Evolutionary conservation across 1,140 invertebrate species (phyloP).

Genomic region (Euwallacea similis): DNA sequence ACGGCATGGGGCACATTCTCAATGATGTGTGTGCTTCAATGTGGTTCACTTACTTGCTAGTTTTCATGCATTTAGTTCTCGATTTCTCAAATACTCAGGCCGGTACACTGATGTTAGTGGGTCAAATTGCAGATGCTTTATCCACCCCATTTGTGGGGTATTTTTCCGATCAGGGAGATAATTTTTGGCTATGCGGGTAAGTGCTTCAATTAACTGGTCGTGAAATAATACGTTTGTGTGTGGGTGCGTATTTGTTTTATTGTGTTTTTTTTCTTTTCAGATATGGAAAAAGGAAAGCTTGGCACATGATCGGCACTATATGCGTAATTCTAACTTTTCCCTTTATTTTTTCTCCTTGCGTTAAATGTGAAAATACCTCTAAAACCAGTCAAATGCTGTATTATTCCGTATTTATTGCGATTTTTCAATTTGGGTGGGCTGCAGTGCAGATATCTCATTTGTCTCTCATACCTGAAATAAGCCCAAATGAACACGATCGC

Average conservation of each 20-base stretch:
- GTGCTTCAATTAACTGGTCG: neutral
- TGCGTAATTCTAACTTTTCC: slow-evolving; percentile 82
- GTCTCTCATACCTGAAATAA: slow-evolving; percentile 75
- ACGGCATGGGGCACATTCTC: slow-evolving; percentile 82
- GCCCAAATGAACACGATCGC: slow-evolving; percentile 73
- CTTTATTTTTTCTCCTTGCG: slow-evolving; percentile 85
- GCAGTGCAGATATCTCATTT: slow-evolving; percentile 93
- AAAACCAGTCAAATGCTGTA: slow-evolving; percentile 82
- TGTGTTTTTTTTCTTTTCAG: slow-evolving; percentile 31
- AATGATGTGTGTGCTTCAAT: slow-evolving; percentile 95
- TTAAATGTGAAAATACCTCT: slow-evolving; percentile 67
- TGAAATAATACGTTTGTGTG: too few relatives aligned
- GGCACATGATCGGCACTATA: slow-evolving; percentile 86
- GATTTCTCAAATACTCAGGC: slow-evolving; percentile 74
- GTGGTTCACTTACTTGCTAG: slow-evolving; percentile 97
- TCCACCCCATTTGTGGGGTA: slow-evolving; percentile 88
- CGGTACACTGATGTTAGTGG: slow-evolving; percentile 79
- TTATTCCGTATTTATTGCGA: slow-evolving; percentile 84
- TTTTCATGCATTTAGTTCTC: slow-evolving; percentile 87
- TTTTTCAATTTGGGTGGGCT: slow-evolving; percentile 98
- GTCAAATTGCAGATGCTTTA: slow-evolving; percentile 84
- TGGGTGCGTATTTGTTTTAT: neutral
- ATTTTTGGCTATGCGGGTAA: slow-evolving; percentile 61
- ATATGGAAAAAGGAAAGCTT: slow-evolving; percentile 86
- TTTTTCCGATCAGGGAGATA: slow-evolving; percentile 76